phyloP scores from a whole-genome alignment of 2,797 vertebrate species.

The Brotula barbata region DNA sequence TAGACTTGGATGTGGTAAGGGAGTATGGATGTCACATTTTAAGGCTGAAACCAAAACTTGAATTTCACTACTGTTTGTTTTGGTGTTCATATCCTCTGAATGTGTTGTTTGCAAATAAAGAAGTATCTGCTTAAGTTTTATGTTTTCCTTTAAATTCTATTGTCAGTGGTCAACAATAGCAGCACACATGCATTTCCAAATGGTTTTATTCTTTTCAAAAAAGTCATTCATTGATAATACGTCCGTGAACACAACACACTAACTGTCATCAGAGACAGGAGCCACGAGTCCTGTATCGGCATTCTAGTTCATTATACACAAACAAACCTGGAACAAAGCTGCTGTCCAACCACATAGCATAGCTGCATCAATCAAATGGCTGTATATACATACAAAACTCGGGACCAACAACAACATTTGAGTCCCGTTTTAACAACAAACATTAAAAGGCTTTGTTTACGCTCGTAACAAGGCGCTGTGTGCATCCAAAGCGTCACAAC shows the following conservation, averaged over 20 bases:
- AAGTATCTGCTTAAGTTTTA: too few relatives aligned
- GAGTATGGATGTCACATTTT: constrained; percentile 16
- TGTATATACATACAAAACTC: constrained; percentile 69
- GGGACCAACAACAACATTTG: constrained; percentile 34
- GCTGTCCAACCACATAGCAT: constrained; percentile 56
- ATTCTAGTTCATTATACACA: constrained; percentile 66
- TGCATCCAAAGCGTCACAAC: constrained; percentile 42
- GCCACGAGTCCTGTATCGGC: constrained; percentile 64
- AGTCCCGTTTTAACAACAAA: constrained; percentile 60
- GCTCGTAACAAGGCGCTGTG: constrained; percentile 65
- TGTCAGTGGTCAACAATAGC: neutral
- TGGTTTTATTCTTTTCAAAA: constrained; percentile 60
- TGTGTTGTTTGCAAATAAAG: constrained; percentile 73
- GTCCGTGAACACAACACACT: constrained; percentile 63
- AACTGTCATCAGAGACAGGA: constrained; percentile 70
- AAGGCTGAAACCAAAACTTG: constrained; percentile 70
- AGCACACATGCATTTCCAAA: constrained; percentile 27
- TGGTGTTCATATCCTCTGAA: constrained; percentile 54
- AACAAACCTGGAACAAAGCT: constrained; percentile 54
- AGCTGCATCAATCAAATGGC: constrained; percentile 62
- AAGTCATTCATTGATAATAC: constrained; percentile 60
- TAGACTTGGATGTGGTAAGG: constrained; percentile 13
- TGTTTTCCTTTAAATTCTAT: too few relatives aligned
- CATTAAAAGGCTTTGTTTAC: constrained; percentile 69
- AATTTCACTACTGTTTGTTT: constrained; percentile 67